Percentiles rank a stretch among this genome's conserved stretches.
Evolutionary conservation across 2,888 invertebrate species (phyloP).

Genomic region (Morpho deidamia): DNA sequence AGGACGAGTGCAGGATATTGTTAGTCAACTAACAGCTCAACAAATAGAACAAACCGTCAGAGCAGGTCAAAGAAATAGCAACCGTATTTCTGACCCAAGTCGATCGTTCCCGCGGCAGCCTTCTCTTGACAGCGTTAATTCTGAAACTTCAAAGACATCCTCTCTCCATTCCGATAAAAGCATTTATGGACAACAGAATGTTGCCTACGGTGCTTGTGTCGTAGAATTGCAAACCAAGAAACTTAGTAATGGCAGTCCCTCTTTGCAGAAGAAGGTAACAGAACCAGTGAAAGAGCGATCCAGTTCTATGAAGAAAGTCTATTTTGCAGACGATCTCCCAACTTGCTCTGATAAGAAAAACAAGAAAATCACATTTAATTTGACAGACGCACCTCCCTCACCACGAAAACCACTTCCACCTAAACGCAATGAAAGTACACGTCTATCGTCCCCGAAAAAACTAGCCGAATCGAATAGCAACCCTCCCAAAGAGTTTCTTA

Average conservation of each 20-base stretch:
- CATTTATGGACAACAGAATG: slow-evolving; percentile 50
- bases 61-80: slow-evolving; percentile 54
- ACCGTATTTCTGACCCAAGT: slow-evolving; percentile 53
- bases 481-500: slow-evolving; percentile 89
- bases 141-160: slow-evolving; percentile 66
- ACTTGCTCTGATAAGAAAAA: slow-evolving; percentile 72
- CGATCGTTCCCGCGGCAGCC: slow-evolving; percentile 74
- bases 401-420: slow-evolving; percentile 86
- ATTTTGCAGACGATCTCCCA: slow-evolving; percentile 79
- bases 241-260: slow-evolving; percentile 54
- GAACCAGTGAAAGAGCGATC: slow-evolving; percentile 39
- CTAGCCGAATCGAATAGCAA: slow-evolving; percentile 84
- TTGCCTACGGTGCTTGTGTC: slow-evolving; percentile 72
- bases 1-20: slow-evolving; percentile 64
- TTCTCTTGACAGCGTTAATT: slow-evolving; percentile 75
- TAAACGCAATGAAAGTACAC: slow-evolving; percentile 85
- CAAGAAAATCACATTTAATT: slow-evolving; percentile 83
- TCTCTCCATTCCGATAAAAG: slow-evolving; percentile 64
- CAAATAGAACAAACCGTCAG: slow-evolving; percentile 55
- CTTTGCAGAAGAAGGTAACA: slow-evolving; percentile 61
- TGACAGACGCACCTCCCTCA: slow-evolving; percentile 74
- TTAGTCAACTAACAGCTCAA: slow-evolving; percentile 57
- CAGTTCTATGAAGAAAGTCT: slow-evolving; percentile 73
- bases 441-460: slow-evolving; percentile 87
- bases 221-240: slow-evolving; percentile 78